Evolutionary conservation across 1,140 invertebrate genomes (phyloP), one percentile per base, ranked within the genome.

Genomic region (Melitaea cinxia): DNA sequence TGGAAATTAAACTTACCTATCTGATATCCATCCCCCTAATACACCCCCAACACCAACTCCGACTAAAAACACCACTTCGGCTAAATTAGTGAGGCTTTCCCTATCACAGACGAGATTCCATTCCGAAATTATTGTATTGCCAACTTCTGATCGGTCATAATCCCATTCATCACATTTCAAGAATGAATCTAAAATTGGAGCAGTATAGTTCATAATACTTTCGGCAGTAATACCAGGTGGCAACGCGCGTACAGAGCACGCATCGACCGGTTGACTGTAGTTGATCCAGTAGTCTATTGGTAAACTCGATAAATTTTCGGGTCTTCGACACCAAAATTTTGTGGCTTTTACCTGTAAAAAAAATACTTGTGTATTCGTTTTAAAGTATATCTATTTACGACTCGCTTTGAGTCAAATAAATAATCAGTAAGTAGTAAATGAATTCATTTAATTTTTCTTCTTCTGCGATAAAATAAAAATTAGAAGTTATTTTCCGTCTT

Each of bases 41-140:
- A 95, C 92, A 35, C 94, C 94, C 65, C 94, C 94, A 53, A 94
- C 82, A 52, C 94, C 94, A 2, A 95, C 94, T 28, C 94, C 94
- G 28, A 93, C 82, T 19, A 95, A 82, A 79, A 95, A 95, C 76
- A 94, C 92, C 83, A 95, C 94, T 86, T 95, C 94, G 9, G 94
- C 93, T 2, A 95, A 82, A 71, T 93, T 94, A 28, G 92, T 94
- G 14, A 95, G 80, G 53, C 92, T 88, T 62, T 92, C 92, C 70
- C 92, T 92, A 62, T 94, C 93, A 79, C 94, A 95, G 1, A 95
- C 93, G 61, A 95, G 79, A 60, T 92, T 83, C 93, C 94, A 95
- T 89, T 95, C 92, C 0, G 93, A 94, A 52, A 93, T 94, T 60
- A 94, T 93, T 2, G 93, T 94, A 57, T 91, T 87, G 4, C 93